Evolutionary conservation across 2,888 invertebrate genomes (phyloP).

Genomic region (Pyrochroa serraticornis): DNA sequence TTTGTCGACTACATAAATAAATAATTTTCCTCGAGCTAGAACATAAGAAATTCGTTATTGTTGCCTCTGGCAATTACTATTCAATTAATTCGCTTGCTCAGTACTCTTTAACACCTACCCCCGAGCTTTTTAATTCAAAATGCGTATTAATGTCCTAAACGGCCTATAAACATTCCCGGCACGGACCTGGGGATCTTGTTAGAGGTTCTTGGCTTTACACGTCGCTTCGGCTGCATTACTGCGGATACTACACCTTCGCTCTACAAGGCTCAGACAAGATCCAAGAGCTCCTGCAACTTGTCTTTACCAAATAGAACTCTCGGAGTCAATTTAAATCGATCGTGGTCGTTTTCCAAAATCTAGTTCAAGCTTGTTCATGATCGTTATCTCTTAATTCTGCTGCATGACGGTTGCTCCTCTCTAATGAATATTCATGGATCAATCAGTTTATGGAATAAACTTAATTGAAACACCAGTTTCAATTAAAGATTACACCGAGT

Average conservation of each 20-base stretch:
- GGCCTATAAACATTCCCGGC: slow-evolving; percentile 18
- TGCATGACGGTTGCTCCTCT: too few relatives aligned
- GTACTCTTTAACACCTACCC: too few relatives aligned
- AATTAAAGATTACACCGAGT: too few relatives aligned
- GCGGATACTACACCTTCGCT: slow-evolving; percentile 23
- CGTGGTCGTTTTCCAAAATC: too few relatives aligned
- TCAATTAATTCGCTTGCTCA: too few relatives aligned
- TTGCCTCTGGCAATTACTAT: background rate
- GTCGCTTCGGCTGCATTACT: slow-evolving; percentile 25
- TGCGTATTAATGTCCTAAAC: slow-evolving; percentile 1
- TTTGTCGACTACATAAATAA: slow-evolving; percentile 8
- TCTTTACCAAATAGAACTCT: background rate
- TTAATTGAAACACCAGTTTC: too few relatives aligned
- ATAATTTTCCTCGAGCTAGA: background rate
- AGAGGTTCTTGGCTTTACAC: slow-evolving; percentile 29
- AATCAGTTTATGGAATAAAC: too few relatives aligned
- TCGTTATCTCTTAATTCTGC: too few relatives aligned
- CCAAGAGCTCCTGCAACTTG: background rate
- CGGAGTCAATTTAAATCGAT: too few relatives aligned
- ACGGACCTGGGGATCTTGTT: slow-evolving; percentile 25
- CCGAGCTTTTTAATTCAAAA: slow-evolving; percentile 6
- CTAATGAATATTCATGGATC: too few relatives aligned
- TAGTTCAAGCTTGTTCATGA: too few relatives aligned
- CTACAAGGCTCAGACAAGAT: slow-evolving; percentile 12
- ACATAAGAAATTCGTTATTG: slow-evolving; percentile 1